Conservation (phyloP, 2,797 vertebrate species). For the Hippopotamyrus pictus region DNA sequence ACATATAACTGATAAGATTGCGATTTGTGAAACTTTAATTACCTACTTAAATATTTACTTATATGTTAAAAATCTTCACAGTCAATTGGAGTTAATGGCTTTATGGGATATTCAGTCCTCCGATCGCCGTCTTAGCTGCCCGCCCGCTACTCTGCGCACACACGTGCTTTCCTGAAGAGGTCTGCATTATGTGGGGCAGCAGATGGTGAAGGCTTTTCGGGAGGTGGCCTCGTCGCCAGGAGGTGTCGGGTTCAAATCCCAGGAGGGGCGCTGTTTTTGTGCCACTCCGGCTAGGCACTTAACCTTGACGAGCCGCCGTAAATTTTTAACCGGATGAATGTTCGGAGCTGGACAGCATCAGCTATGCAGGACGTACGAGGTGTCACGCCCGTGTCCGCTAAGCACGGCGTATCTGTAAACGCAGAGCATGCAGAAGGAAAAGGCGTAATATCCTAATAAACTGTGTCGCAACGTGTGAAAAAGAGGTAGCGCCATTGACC, state of each 20-base stretch:
- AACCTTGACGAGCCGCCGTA: neutral
- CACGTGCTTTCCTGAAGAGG: neutral
- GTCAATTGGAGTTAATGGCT: constrained; percentile 45
- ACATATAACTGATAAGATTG: neutral
- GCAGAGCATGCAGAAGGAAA: neutral
- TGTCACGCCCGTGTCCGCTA: neutral
- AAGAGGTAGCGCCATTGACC: neutral
- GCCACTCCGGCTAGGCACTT: neutral
- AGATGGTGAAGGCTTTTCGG: neutral
- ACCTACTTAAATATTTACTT: neutral
- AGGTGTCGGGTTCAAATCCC: neutral
- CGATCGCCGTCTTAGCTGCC: constrained; percentile 40
- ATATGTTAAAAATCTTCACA: constrained; percentile 34
- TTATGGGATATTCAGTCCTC: constrained; percentile 48
- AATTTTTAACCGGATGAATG: neutral
- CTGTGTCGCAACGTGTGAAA: neutral
- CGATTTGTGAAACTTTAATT: neutral
- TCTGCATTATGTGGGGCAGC: neutral
- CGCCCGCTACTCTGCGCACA: constrained; percentile 26
- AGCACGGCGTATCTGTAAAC: neutral
- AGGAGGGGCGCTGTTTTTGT: neutral
- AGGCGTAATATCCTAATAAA: neutral
- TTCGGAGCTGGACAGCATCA: neutral
- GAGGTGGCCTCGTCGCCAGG: neutral
- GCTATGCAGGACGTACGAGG: neutral